phyloP scores from a whole-genome alignment of 2,797 vertebrate species.

The Allochrocebus solatus region DNA sequence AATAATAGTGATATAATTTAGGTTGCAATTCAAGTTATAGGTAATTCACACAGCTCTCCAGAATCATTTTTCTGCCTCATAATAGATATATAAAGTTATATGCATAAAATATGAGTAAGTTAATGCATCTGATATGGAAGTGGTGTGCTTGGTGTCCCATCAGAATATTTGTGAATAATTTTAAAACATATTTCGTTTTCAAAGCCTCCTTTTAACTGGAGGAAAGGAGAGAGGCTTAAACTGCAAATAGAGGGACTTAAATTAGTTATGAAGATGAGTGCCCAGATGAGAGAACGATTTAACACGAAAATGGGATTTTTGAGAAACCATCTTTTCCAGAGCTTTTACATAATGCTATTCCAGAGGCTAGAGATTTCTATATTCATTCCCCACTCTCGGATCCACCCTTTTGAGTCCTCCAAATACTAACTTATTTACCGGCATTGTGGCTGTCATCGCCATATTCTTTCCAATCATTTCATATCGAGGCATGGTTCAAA shows the following conservation, averaged over 20 bases:
- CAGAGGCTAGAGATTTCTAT: neutral
- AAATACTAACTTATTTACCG: neutral
- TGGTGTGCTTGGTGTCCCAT: neutral
- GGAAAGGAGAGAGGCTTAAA: neutral
- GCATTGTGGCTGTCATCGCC: neutral
- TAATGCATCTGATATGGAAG: neutral
- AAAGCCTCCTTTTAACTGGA: neutral
- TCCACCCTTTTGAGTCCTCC: neutral
- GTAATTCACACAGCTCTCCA: neutral
- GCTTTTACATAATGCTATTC: neutral
- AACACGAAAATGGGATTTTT: neutral
- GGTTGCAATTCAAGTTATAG: neutral
- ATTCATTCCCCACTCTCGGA: neutral
- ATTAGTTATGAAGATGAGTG: conserved; percentile 11
- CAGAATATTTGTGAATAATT: neutral
- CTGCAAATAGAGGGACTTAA: neutral
- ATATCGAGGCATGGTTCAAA: neutral
- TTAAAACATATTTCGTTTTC: neutral
- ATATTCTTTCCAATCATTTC: neutral
- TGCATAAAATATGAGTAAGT: neutral
- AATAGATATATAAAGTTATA: neutral
- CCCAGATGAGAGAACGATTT: neutral
- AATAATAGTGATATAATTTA: neutral
- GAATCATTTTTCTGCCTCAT: neutral
- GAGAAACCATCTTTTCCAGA: neutral